Conservation (phyloP, 2,113 vertebrate genomes). For the Mus spicilegus region DNA sequence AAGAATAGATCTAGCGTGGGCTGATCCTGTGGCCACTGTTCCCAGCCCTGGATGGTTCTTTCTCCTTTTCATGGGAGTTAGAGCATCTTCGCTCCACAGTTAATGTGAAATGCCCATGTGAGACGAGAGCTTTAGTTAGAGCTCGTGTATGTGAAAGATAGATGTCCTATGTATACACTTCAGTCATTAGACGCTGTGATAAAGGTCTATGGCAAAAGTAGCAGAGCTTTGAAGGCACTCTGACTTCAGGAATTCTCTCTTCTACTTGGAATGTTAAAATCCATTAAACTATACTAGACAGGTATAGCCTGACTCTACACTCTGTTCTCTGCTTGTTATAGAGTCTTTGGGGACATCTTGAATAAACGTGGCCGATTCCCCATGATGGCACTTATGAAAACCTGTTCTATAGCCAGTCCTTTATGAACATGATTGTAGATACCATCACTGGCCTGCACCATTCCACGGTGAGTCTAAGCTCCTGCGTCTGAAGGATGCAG, state of each 20-base stretch:
- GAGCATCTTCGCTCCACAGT: not conserved
- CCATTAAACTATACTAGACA: not conserved
- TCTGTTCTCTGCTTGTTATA: not conserved
- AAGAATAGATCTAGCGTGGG: constrained; percentile 35
- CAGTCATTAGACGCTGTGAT: not conserved
- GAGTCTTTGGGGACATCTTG: not conserved
- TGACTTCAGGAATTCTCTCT: not conserved
- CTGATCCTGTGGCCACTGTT: constrained; percentile 8
- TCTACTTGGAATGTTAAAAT: constrained; percentile 24
- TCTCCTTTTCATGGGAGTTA: constrained; percentile 13
- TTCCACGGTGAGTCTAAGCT: not conserved
- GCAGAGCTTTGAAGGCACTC: not conserved
- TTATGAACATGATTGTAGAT: constrained; percentile 9
- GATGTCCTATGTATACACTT: not conserved
- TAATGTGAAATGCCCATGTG: constrained; percentile 7
- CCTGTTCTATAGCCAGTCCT: not conserved
- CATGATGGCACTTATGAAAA: not conserved
- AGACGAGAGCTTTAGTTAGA: constrained; percentile 34
- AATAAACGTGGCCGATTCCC: not conserved
- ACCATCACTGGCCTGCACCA: not conserved
- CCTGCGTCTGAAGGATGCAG: not conserved
- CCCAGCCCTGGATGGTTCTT: not conserved
- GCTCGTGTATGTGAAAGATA: not conserved
- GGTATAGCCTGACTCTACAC: not conserved
- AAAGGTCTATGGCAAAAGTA: constrained; percentile 9